Percentiles rank a stretch among this genome's conserved stretches.
Evolutionary conservation across 2,888 invertebrate species (phyloP).

Genomic region (Drosophila nr. perissopoda): DNA sequence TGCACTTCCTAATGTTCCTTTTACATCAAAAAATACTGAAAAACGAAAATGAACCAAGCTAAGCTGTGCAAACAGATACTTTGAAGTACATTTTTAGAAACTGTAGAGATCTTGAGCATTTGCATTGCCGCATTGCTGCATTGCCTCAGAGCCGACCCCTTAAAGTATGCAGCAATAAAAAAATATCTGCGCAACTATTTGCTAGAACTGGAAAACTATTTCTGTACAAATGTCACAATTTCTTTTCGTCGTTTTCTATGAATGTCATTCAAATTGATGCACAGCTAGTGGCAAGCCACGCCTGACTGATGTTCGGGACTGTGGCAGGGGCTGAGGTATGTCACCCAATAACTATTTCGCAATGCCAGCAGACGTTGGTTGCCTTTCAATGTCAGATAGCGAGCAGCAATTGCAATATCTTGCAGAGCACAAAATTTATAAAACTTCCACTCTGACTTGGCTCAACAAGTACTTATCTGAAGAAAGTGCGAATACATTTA

Average conservation of each 20-base stretch:
- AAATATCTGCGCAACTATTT: slow-evolving; percentile 78
- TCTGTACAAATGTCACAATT: slow-evolving; percentile 78
- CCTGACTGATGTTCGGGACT: not conserved
- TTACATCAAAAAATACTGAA: not conserved
- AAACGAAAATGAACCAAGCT: not conserved
- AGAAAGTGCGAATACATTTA: slow-evolving; percentile 3
- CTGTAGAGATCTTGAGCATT: slow-evolving; percentile 15
- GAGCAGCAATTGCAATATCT: slow-evolving; percentile 69
- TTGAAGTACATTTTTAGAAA: slow-evolving; percentile 13
- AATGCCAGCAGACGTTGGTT: slow-evolving; percentile 40
- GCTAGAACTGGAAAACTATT: slow-evolving; percentile 72
- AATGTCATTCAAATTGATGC: slow-evolving; percentile 81
- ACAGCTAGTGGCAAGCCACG: slow-evolving; percentile 47
- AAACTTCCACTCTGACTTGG: slow-evolving; percentile 27
- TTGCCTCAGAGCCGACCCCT: slow-evolving; percentile 36
- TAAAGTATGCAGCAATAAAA: slow-evolving; percentile 75
- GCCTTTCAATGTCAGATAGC: slow-evolving; percentile 75
- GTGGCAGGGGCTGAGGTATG: slow-evolving; percentile 7
- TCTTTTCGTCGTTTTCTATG: slow-evolving; percentile 61
- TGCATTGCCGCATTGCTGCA: slow-evolving; percentile 13
- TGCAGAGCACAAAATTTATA: slow-evolving; percentile 32
- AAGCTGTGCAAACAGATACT: not conserved
- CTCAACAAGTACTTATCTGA: slow-evolving; percentile 52
- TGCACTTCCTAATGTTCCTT: not conserved
- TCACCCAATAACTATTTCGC: slow-evolving; percentile 42